phyloP scores from a whole-genome alignment of 2,797 vertebrate genomes.

The Hydrophis major region DNA sequence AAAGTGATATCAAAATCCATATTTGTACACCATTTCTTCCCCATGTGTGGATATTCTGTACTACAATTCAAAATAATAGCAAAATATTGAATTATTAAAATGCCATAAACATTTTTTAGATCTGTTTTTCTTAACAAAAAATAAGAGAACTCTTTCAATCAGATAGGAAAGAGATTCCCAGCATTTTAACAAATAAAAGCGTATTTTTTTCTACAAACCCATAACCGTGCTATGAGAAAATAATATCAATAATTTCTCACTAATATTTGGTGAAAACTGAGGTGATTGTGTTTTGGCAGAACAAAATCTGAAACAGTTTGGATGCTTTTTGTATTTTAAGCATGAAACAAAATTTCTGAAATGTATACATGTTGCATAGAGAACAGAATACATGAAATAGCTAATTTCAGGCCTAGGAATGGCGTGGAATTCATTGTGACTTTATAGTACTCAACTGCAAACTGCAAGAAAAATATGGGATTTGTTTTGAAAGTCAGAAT shows the following conservation, averaged over 20 bases:
- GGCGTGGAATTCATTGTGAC: not conserved
- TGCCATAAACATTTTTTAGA: not conserved
- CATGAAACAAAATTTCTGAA: not conserved
- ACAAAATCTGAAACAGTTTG: not conserved
- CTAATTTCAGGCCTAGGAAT: not conserved
- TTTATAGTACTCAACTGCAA: not conserved
- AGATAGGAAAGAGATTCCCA: not conserved
- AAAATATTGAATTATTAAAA: slow-evolving; percentile 1
- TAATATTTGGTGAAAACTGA: not conserved
- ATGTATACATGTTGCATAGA: not conserved
- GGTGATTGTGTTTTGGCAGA: not conserved
- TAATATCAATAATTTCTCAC: not conserved
- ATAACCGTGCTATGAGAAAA: not conserved
- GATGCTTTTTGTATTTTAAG: not conserved
- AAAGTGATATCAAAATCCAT: slow-evolving; percentile 30
- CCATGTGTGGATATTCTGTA: slow-evolving; percentile 16
- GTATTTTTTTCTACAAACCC: not conserved
- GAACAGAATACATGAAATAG: not conserved
- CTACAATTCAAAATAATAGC: slow-evolving; percentile 30
- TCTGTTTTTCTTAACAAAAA: not conserved
- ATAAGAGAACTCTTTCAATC: not conserved
- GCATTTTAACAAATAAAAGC: not conserved
- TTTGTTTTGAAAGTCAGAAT: not conserved
- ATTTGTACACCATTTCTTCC: slow-evolving; percentile 39
- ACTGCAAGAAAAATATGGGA: not conserved